A percentile compares a stretch with the other conserved stretches of the same genome.
These are phyloP conservation scores for Drosophila tani DNA, from an alignment of 1,140 invertebrate species.

Conservation along the genomic window DNA sequence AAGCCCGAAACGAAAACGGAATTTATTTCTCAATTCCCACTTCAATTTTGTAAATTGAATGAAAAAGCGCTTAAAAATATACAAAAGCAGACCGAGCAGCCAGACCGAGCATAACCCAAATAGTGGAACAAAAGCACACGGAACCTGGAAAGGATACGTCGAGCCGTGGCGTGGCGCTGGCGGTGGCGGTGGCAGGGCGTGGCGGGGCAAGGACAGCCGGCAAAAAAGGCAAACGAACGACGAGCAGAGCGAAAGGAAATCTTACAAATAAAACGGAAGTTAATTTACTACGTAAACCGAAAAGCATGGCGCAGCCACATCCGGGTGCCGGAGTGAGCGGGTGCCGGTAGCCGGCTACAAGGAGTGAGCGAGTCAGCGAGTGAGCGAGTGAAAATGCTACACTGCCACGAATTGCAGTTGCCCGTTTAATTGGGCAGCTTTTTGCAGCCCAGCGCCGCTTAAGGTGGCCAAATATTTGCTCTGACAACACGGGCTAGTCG, in stretches of 20 bases:
- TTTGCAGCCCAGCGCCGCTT: constrained; percentile 64
- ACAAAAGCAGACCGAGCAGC: constrained; percentile 71
- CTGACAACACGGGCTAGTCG: constrained; percentile 59
- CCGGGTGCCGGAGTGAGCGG: constrained; percentile 38
- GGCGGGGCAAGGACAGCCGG: constrained; percentile 36
- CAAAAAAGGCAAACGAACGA: constrained; percentile 66
- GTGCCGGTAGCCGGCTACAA: background rate
- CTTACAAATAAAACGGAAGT: constrained; percentile 85
- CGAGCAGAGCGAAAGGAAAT: constrained; percentile 80
- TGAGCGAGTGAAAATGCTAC: constrained; percentile 24
- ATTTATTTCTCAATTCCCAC: constrained; percentile 85
- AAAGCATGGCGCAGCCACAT: constrained; percentile 82
- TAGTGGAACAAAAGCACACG: constrained; percentile 73
- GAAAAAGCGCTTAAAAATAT: constrained; percentile 84
- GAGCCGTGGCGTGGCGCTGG: background rate
- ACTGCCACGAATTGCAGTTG: constrained; percentile 66
- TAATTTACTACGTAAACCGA: constrained; percentile 85
- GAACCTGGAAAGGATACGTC: constrained; percentile 36
- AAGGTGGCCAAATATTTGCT: constrained; percentile 79
- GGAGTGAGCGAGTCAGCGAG: background rate
- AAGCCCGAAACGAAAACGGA: constrained; percentile 68
- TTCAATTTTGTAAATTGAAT: constrained; percentile 85
- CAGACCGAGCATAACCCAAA: constrained; percentile 61
- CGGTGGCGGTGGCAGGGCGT: constrained; percentile 1
- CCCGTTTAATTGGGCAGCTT: constrained; percentile 80